Evolutionary conservation across 35 echinoderm and acorn worm genomes (phyloP), one percentile per base, ranked within the genome.

Genomic region (Amphiura filiformis): DNA sequence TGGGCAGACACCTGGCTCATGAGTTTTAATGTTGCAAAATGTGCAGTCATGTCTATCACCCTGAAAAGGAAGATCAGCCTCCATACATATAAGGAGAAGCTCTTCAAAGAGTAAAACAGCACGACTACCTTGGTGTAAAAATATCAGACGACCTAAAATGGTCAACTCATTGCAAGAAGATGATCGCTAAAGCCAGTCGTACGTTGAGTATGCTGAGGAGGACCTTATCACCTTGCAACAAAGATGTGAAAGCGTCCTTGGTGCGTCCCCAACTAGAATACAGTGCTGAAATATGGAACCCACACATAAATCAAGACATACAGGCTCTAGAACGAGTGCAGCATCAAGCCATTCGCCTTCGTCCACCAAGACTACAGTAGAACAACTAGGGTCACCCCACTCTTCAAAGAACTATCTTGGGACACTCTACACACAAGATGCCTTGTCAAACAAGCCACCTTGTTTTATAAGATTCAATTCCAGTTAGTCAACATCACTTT

Each of bases 221-320:
- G 35, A 80, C 78, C 28, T 77, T 88, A 12, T 76, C 64, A n/a
- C 65, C 39, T 26, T 91, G 89, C 80, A 78, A 37, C 26, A 44
- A 32, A 75, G 36, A 91, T 30, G 75, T 84, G 22, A 91, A 80
- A 84, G 83, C 42, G 14, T 77, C 81, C 11, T 75, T 91, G n/a
- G 83, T 91, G 23, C 26, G 76, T 36, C 88, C 89, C 65, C 52
- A 86, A 76, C 70, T 86, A 15, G 84, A 91, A n/a, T 91, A 91
- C 35, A 65, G 39, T 23, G 41, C 38, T 31, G 49, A 47, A 23
- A 9, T 17, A 4, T 90, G 88, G 88, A 84, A 90, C 32, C 88
- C 88, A 75, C 26, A 35, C 13, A 90, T 38, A 32, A 22, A 33
- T 0, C 39, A 5, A 40, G 39, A 85, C 35, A 77, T 84, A 11